Evolutionary conservation across 2,888 invertebrate species (phyloP).

Genomic region (Stenotaenia linearis): DNA sequence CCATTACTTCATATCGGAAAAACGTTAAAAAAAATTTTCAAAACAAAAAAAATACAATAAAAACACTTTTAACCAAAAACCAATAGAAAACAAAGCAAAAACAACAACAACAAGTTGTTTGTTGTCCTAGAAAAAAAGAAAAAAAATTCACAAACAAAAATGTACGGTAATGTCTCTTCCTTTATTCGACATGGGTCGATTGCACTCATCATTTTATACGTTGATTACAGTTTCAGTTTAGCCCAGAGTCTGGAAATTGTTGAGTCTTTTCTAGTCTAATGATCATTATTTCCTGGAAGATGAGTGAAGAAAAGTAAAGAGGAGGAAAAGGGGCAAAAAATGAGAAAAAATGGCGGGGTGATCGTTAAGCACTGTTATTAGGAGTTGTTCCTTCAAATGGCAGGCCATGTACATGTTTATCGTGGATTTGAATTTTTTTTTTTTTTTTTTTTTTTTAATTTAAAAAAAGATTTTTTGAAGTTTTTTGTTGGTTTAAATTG

Average conservation of each 20-base stretch:
- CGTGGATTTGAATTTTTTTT: not conserved
- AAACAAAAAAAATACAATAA: too few relatives aligned
- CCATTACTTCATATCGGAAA: too few relatives aligned
- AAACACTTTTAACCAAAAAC: too few relatives aligned
- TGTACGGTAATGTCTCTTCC: too few relatives aligned
- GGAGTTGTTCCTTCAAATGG: not conserved
- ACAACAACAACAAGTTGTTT: too few relatives aligned
- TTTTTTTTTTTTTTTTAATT: too few relatives aligned
- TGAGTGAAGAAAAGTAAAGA: not conserved
- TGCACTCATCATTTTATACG: not conserved
- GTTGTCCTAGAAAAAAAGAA: too few relatives aligned
- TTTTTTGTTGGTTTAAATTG: too few relatives aligned
- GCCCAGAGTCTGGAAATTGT: not conserved
- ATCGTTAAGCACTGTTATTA: not conserved
- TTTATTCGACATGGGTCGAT: not conserved
- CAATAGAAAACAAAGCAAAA: too few relatives aligned
- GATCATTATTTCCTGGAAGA: conserved; percentile 9
- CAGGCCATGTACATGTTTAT: not conserved
- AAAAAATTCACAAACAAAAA: too few relatives aligned
- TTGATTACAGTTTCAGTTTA: not conserved
- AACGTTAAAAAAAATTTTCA: too few relatives aligned
- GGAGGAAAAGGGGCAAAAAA: not conserved
- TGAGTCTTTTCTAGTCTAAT: not conserved
- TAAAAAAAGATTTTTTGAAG: too few relatives aligned
- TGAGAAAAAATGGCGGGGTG: not conserved